Conservation (phyloP, 53 echinoderm and acorn worm species). For the Paracentrotus lividus region DNA sequence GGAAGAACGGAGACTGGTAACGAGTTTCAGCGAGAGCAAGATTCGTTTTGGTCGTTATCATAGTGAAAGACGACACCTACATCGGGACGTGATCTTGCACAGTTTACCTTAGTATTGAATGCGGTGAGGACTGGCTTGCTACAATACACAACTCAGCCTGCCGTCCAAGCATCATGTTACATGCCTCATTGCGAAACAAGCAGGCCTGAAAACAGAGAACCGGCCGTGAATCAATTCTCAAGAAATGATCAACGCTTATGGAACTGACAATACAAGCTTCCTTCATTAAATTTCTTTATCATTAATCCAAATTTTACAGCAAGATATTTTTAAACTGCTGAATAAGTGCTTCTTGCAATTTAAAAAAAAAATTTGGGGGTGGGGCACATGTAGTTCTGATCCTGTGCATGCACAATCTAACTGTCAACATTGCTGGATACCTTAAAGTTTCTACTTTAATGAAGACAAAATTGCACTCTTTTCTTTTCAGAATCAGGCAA, state of each 20-base stretch:
- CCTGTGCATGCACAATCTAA: too few relatives aligned
- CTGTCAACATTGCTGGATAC: too few relatives aligned
- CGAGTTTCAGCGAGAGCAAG: not conserved
- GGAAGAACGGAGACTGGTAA: not conserved
- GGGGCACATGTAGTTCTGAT: too few relatives aligned
- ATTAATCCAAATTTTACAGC: not conserved
- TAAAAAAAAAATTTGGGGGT: not conserved
- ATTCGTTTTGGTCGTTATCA: conserved; percentile 31
- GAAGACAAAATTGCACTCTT: too few relatives aligned
- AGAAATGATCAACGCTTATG: not conserved
- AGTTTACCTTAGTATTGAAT: not conserved
- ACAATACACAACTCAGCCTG: not conserved
- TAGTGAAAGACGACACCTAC: not conserved
- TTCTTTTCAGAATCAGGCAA: too few relatives aligned
- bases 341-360: not conserved
- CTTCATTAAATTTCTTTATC: not conserved
- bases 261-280: not conserved
- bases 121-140: not conserved
- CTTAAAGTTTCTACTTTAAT: too few relatives aligned
- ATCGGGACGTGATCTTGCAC: conserved; percentile 48
- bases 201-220: not conserved
- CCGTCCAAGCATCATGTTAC: not conserved
- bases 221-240: not conserved
- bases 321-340: not conserved
- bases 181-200: not conserved